Conservation (phyloP, 64 coral and sea anemone species). For the Montipora efflorescens region DNA sequence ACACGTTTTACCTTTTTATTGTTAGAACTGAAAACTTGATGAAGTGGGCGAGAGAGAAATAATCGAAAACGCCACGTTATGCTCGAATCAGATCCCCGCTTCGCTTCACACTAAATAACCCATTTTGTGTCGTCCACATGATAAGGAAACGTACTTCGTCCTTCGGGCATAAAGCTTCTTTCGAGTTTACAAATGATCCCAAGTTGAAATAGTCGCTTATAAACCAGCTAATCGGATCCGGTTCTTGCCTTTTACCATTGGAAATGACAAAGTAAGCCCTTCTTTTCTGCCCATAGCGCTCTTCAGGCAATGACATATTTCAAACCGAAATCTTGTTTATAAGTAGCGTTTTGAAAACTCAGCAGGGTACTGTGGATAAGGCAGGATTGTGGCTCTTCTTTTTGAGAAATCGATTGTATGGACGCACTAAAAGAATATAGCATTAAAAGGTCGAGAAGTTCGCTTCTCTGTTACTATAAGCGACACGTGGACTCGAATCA, state of each 20-base stretch:
- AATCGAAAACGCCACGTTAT: no score
- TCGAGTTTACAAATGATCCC: not conserved
- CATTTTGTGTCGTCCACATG: not conserved
- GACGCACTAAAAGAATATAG: not conserved
- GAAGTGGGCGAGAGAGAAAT: no score
- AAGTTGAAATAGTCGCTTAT: not conserved
- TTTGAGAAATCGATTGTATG: not conserved
- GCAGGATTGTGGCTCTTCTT: not conserved
- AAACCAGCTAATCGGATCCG: not conserved
- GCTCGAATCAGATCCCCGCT: no score
- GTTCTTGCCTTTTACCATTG: not conserved
- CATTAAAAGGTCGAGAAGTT: not conserved
- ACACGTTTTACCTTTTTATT: not conserved
- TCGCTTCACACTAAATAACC: no score
- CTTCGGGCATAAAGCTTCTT: not conserved
- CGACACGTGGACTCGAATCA: constrained; percentile 24
- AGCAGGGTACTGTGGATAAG: no score
- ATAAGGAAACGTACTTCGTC: not conserved
- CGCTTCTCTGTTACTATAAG: constrained; percentile 43
- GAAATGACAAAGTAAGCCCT: not conserved
- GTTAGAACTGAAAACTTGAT: no score
- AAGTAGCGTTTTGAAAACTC: not conserved
- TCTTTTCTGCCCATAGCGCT: not conserved
- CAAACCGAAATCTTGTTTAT: no score
- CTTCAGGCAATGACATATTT: not conserved